These are phyloP conservation scores for Coenobita brevimanus DNA, from an alignment of 1,140 invertebrate genomes.

Conservation along the genomic window DNA sequence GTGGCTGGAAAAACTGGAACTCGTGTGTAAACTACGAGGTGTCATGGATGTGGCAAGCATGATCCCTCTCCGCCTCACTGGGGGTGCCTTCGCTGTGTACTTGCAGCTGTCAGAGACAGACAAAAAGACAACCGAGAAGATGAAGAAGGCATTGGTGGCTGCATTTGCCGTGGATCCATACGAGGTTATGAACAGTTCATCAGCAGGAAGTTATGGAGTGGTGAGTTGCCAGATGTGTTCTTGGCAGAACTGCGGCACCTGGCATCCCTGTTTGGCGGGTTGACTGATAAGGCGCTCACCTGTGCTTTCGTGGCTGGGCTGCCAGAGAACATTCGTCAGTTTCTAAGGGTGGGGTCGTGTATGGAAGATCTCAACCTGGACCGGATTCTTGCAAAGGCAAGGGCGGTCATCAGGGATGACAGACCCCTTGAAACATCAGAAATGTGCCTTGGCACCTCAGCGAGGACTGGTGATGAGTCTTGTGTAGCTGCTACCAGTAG, in stretches of 20 bases:
- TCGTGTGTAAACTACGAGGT: conserved; percentile 12
- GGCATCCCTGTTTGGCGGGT: conserved; percentile 19
- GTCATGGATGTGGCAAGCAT: conserved; percentile 11
- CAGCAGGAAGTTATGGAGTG: background rate
- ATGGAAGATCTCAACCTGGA: conserved; percentile 15
- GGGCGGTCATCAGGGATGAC: conserved; percentile 13
- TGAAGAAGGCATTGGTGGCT: conserved; percentile 3
- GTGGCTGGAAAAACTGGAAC: conserved; percentile 24
- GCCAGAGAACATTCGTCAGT: conserved; percentile 9
- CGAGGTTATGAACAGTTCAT: conserved; percentile 12
- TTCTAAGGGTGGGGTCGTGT: conserved; percentile 1
- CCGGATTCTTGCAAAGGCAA: conserved; percentile 5
- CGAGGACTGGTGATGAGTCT: background rate
- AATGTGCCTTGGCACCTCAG: background rate
- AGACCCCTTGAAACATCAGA: background rate
- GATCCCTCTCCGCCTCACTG: background rate
- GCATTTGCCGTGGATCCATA: conserved; percentile 11
- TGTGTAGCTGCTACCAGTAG: background rate
- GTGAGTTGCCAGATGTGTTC: conserved; percentile 23
- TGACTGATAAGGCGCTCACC: background rate
- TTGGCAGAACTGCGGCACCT: conserved; percentile 24
- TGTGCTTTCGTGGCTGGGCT: conserved; percentile 74
- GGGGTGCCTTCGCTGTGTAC: conserved; percentile 3
- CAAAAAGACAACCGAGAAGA: background rate
- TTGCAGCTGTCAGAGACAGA: conserved; percentile 3